Conservation (phyloP, 2,888 invertebrate species). For the Noctua comes region DNA sequence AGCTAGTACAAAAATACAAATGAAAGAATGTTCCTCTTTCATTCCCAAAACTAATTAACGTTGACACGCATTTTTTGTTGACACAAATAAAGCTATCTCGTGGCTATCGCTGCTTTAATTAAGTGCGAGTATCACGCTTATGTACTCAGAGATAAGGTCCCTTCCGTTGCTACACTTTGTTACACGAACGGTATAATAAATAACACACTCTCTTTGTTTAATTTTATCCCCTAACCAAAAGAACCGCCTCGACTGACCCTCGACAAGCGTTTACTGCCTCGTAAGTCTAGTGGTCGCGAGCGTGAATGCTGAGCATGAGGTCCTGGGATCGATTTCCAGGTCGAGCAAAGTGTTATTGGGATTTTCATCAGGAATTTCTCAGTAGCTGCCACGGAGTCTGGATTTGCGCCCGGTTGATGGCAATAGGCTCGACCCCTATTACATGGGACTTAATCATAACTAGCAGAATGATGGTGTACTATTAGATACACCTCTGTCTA, state of each 20-base stretch:
- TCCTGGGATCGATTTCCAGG: background rate
- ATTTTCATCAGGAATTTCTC: background rate
- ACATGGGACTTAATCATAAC: background rate
- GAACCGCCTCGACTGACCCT: too few relatives aligned
- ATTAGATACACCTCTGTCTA: too few relatives aligned
- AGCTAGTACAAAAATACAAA: conserved; percentile 18
- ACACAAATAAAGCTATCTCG: conserved; percentile 38
- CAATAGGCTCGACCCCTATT: background rate
- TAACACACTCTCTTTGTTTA: background rate
- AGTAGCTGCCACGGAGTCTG: background rate
- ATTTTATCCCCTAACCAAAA: background rate
- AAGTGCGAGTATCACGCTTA: conserved; percentile 41
- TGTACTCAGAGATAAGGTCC: conserved; percentile 50
- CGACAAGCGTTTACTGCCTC: too few relatives aligned
- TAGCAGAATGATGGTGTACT: too few relatives aligned
- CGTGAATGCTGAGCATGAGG: background rate
- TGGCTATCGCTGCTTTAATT: conserved; percentile 45
- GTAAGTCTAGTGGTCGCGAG: background rate
- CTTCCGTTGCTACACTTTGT: conserved; percentile 9
- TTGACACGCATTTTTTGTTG: conserved; percentile 45
- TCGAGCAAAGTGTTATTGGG: background rate
- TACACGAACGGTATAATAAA: conserved; percentile 25
- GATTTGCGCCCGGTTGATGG: background rate
- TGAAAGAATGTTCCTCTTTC: conserved; percentile 16
- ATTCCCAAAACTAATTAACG: conserved; percentile 44